Base-by-base conservation (phyloP, 2,888 invertebrate genomes). In the Panorpa germanica region DNA sequence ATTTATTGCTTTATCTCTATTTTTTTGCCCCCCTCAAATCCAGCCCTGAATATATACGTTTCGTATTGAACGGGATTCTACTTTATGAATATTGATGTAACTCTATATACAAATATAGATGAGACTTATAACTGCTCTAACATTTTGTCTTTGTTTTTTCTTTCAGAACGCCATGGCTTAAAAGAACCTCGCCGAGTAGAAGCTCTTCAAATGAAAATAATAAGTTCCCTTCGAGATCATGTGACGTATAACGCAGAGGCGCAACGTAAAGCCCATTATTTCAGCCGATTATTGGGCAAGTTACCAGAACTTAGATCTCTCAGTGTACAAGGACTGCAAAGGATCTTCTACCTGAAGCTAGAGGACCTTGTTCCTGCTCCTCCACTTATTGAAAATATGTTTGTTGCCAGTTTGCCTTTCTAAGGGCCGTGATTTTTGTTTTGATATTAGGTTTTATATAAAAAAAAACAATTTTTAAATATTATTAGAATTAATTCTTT, bases 141-240 rank as follows among this genome's bases (percentile, higher is more conserved):
- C 7, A 8, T 28, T 34, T 27, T 30, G 19, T 30, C 33, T 30
- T 20, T 28, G 29, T 38, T 39, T 37, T 46, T 40, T 34, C 41
- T 50, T 52, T 25, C 67, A 91, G 91, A 90, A 55, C 74, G 93
- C 15, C 90, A 90, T 49, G 91, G 91, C 25, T 58, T 95, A 40
- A 77, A 78, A 47, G 90, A 93, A 47, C 83, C 86, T 2, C 77
- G 81, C 48, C 76, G 82, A 43, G 83, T 95, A 41, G 95, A 96
- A 52, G 85, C 83, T 45, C 63, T 95, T 11, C 93, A 96, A 53
- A 90, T 86, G 80, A 91, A 90, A 56, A 83, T 96, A 45, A 88
- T 95, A 44, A 82, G 85, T 37, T 88, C 91, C 35, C 63, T 96
- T 34, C 74, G 91, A 25, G 95, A 96, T 47, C 95, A 96, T 59